Evolutionary conservation across 2,888 invertebrate genomes (phyloP).

Genomic region (Phrixothrix hirtus): DNA sequence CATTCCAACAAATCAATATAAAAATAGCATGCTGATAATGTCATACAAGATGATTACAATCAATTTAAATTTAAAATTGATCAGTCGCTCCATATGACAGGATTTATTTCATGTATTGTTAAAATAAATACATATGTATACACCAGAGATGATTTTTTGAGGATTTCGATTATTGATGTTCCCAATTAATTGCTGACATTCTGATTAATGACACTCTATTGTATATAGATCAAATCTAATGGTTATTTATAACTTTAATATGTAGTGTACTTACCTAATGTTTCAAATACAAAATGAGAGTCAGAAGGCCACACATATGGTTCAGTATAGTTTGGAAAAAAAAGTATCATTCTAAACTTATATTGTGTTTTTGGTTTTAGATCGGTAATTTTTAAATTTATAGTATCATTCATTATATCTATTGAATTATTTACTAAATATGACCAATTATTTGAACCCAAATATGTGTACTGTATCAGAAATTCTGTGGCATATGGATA

Average conservation of each 20-base stretch:
- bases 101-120: too few species aligned
- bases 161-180: too few species aligned
- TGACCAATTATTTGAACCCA: constrained; percentile 57
- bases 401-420: constrained; percentile 42
- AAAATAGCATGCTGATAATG: too few species aligned
- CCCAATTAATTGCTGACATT: too few species aligned
- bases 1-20: too few species aligned
- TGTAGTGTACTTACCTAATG: constrained; percentile 62
- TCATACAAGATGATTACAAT: too few species aligned
- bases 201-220: too few species aligned
- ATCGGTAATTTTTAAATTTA: constrained; percentile 49
- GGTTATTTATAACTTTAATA: background rate
- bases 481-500: constrained; percentile 59
- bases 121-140: too few species aligned
- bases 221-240: too few species aligned
- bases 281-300: constrained; percentile 73
- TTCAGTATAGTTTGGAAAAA: constrained; percentile 64
- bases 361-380: constrained; percentile 78
- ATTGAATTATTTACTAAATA: constrained; percentile 31
- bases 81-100: too few species aligned
- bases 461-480: constrained; percentile 58
- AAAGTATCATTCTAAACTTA: constrained; percentile 69
- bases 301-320: constrained; percentile 75
- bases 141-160: too few species aligned
- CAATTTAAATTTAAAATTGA: too few species aligned